Percentiles rank a stretch among this genome's conserved stretches.
Evolutionary conservation across 1,140 invertebrate genomes (phyloP).

Genomic region (Drosophila gunungcola): DNA sequence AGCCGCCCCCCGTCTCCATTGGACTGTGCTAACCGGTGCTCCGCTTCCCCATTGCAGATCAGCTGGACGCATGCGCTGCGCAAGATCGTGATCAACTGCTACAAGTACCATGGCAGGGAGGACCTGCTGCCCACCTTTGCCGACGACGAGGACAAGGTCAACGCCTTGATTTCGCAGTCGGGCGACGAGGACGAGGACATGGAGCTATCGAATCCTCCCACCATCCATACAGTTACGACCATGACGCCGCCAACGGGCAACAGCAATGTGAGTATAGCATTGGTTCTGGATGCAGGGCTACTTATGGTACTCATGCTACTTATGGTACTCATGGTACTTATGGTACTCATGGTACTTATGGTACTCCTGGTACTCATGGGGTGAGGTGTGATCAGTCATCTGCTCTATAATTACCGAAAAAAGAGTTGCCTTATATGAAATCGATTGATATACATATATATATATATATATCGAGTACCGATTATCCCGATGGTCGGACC

Average conservation of each 20-base stretch:
- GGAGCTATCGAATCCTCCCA: slow-evolving; percentile 82
- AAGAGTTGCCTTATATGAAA: too few relatives aligned
- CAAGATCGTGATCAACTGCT: slow-evolving; percentile 99
- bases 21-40: slow-evolving; percentile 24
- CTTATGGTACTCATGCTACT: too few relatives aligned
- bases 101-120: slow-evolving; percentile 98
- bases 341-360: too few relatives aligned
- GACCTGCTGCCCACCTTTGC: slow-evolving; percentile 97
- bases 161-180: slow-evolving; percentile 82
- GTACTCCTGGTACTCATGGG: too few relatives aligned
- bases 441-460: too few relatives aligned
- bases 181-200: slow-evolving; percentile 80
- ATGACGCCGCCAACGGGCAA: slow-evolving; percentile 68
- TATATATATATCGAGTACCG: too few relatives aligned
- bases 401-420: too few relatives aligned
- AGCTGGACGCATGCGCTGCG: slow-evolving; percentile 99
- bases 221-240: slow-evolving; percentile 84
- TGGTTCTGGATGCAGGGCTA: neutral
- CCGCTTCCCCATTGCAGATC: slow-evolving; percentile 87
- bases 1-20: slow-evolving; percentile 40
- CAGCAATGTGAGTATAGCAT: slow-evolving; percentile 70
- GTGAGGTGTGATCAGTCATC: too few relatives aligned
- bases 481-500: neutral
- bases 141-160: slow-evolving; percentile 94
- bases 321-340: too few relatives aligned